These are phyloP conservation scores for Calameuta idolon DNA, from an alignment of 2,888 invertebrate genomes.

Conservation along the genomic window DNA sequence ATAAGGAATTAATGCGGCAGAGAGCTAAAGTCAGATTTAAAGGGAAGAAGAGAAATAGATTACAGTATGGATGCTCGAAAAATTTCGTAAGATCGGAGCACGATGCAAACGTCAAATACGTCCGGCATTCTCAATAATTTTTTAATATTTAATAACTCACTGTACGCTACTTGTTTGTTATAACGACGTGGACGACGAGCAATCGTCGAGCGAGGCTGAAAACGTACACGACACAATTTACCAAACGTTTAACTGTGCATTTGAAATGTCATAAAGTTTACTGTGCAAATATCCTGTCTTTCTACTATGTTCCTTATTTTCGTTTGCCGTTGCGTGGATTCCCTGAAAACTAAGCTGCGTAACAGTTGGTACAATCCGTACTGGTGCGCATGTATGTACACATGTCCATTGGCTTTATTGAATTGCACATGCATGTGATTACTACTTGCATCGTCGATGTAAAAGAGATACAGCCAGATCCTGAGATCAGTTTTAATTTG, in stretches of 20 bases:
- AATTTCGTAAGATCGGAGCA: neutral
- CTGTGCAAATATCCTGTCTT: neutral
- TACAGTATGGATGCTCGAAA: neutral
- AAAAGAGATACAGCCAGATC: too few species aligned
- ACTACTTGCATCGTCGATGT: too few species aligned
- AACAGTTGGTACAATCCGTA: neutral
- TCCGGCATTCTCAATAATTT: constrained; percentile 7
- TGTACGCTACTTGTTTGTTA: constrained; percentile 66
- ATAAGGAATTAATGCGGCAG: neutral
- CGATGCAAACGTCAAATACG: constrained; percentile 10
- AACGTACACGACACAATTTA: constrained; percentile 55
- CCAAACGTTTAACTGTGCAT: neutral
- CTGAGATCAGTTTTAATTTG: too few species aligned
- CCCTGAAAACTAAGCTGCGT: neutral
- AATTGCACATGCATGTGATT: too few species aligned
- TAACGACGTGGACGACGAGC: constrained; percentile 79
- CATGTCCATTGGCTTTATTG: too few species aligned
- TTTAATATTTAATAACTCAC: constrained; percentile 37
- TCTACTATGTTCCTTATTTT: neutral
- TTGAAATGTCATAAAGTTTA: neutral
- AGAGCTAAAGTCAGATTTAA: neutral
- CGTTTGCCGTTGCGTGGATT: neutral
- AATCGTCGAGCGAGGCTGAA: constrained; percentile 80
- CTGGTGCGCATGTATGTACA: too few species aligned
- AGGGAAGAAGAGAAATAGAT: neutral